A percentile compares a stretch with the other conserved stretches of the same genome.
Conservation (phyloP, 2,797 vertebrate genomes). For the Helostoma temminkii region DNA sequence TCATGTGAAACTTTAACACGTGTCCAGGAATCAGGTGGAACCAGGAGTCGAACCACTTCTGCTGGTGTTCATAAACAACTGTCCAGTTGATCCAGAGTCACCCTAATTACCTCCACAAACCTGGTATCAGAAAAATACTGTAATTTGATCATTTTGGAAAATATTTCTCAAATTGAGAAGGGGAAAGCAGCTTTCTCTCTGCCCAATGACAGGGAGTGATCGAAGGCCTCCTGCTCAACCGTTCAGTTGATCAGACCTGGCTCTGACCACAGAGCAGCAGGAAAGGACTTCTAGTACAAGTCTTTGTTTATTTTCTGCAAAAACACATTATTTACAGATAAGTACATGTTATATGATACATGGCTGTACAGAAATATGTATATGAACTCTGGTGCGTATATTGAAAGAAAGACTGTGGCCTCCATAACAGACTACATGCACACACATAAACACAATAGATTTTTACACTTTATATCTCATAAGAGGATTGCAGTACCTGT, state of each 20-base stretch:
- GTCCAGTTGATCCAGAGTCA: too few relatives aligned
- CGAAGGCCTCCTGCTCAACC: constrained; percentile 57
- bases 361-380: constrained; percentile 6
- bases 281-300: constrained; percentile 40
- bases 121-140: constrained; percentile 22
- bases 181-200: constrained; percentile 30
- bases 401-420: constrained; percentile 23
- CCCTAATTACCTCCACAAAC: too few relatives aligned
- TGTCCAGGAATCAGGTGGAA: too few relatives aligned
- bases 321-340: constrained; percentile 7
- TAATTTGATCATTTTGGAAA: constrained; percentile 35
- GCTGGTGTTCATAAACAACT: too few relatives aligned
- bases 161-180: constrained; percentile 22
- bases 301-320: constrained; percentile 35
- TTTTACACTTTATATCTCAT: constrained; percentile 48
- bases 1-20: too few relatives aligned
- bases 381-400: constrained; percentile 16
- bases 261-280: constrained; percentile 42
- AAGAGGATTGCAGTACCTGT: constrained; percentile 63
- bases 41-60: too few relatives aligned
- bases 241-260: constrained; percentile 54
- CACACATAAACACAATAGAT: constrained; percentile 14
- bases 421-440: background rate
- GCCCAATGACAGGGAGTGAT: constrained; percentile 27
- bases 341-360: constrained; percentile 31